Percentiles rank a stretch among this genome's conserved stretches.
phyloP scores from a whole-genome alignment of 2,888 invertebrate genomes.

The Cheilosia scutellata region DNA sequence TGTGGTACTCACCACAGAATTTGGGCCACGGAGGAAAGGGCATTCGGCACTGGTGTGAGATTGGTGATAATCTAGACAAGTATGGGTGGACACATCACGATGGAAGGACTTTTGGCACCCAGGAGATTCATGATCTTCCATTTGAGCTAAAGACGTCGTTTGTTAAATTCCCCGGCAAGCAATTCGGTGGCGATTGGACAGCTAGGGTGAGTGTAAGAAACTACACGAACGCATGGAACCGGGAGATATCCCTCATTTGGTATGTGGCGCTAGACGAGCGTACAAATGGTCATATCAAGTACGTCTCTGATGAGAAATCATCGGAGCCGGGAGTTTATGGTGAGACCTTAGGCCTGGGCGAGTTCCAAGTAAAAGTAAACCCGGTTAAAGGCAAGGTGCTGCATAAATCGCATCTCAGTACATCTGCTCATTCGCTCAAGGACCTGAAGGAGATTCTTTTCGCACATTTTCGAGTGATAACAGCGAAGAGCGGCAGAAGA shows the following conservation, averaged over 20 bases:
- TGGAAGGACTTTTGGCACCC: constrained; percentile 95
- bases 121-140: constrained; percentile 93
- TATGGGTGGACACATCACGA: constrained; percentile 98
- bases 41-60: constrained; percentile 96
- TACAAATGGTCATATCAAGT: constrained; percentile 85
- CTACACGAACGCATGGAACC: constrained; percentile 80
- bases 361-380: constrained; percentile 86
- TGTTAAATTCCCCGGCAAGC: constrained; percentile 92
- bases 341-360: constrained; percentile 90
- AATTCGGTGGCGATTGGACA: constrained; percentile 97
- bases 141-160: constrained; percentile 93
- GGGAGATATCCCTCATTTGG: constrained; percentile 88
- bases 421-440: constrained; percentile 89
- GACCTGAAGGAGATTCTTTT: constrained; percentile 91
- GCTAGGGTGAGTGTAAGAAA: constrained; percentile 89
- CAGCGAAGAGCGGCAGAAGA: constrained; percentile 85
- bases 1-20: constrained; percentile 96
- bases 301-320: constrained; percentile 81
- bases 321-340: constrained; percentile 86
- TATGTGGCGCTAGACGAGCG: constrained; percentile 93
- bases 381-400: constrained; percentile 86
- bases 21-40: constrained; percentile 89
- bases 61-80: constrained; percentile 91
- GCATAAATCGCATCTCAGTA: constrained; percentile 90
- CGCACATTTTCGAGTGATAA: constrained; percentile 87